These are phyloP conservation scores for Anniella stebbinsi DNA, from an alignment of 2,797 vertebrate species.

Conservation along the genomic window DNA sequence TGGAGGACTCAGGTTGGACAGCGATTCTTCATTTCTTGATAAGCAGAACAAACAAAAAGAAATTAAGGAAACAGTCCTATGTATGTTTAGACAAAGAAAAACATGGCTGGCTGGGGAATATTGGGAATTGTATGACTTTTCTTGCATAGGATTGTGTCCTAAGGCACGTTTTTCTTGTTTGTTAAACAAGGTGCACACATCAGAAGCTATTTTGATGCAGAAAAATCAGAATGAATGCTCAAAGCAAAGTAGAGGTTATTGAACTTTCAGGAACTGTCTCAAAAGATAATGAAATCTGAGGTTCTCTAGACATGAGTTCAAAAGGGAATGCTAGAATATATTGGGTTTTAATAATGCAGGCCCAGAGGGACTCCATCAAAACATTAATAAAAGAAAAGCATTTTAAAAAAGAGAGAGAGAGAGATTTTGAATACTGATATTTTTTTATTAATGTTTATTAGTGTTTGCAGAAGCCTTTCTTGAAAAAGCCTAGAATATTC, in stretches of 20 bases:
- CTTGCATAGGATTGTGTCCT: not conserved
- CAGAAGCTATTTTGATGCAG: not conserved
- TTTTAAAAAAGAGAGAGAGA: not conserved
- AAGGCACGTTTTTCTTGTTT: constrained; percentile 20
- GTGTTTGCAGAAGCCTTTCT: constrained; percentile 19
- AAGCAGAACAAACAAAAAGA: not conserved
- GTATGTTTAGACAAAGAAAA: too few species aligned
- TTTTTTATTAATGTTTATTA: constrained; percentile 30
- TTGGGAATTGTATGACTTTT: too few species aligned
- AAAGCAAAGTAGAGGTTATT: constrained; percentile 25
- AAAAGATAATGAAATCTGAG: constrained; percentile 32
- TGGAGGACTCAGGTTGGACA: not conserved
- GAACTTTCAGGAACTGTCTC: constrained; percentile 21
- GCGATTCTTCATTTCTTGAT: not conserved
- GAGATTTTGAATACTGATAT: not conserved
- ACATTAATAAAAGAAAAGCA: constrained; percentile 43
- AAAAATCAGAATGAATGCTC: constrained; percentile 43
- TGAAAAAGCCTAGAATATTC: not conserved
- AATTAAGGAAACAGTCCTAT: not conserved
- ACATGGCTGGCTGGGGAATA: too few species aligned
- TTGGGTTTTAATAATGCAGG: constrained; percentile 34
- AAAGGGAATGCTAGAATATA: constrained; percentile 29
- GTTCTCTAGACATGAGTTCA: constrained; percentile 20
- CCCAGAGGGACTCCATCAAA: constrained; percentile 12
- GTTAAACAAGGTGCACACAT: not conserved